Percentiles rank a stretch among this genome's conserved stretches.
phyloP scores from a whole-genome alignment of 2,888 invertebrate genomes.

The Aleiodes leptofemur region DNA sequence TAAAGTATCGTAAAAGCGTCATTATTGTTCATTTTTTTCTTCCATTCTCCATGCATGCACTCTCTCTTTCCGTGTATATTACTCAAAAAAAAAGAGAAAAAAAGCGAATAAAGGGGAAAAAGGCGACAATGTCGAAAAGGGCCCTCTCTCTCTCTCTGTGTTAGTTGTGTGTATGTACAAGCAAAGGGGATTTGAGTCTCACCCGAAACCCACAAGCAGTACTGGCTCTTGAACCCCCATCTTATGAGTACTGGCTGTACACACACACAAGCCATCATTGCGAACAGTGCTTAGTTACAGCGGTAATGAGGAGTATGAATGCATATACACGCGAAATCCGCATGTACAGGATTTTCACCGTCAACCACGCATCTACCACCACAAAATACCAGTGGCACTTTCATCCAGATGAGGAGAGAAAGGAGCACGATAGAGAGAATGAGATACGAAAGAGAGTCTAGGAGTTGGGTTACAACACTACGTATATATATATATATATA shows the following conservation, averaged over 20 bases:
- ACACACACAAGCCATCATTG: conserved; percentile 37
- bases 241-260: conserved; percentile 6
- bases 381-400: conserved; percentile 7
- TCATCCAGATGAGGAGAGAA: conserved; percentile 3
- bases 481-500: conserved; percentile 29
- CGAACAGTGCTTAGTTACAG: conserved; percentile 57
- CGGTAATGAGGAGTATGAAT: conserved; percentile 62
- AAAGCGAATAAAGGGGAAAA: background rate
- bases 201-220: background rate
- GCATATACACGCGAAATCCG: conserved; percentile 48
- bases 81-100: background rate
- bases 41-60: background rate
- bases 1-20: conserved; percentile 26
- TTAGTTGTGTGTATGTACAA: background rate
- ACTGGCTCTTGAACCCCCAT: conserved; percentile 34
- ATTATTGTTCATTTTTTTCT: conserved; percentile 11
- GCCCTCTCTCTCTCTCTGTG: background rate
- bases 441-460: conserved; percentile 8
- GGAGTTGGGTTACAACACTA: conserved; percentile 36
- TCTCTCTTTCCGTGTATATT: background rate
- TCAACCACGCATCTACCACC: background rate
- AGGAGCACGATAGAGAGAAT: background rate
- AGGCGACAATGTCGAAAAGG: conserved; percentile 17
- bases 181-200: background rate
- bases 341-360: conserved; percentile 3